A percentile compares a stretch with the other conserved stretches of the same genome.
phyloP scores from a whole-genome alignment of 2,113 vertebrate species.

The Microcebus griseorufus region DNA sequence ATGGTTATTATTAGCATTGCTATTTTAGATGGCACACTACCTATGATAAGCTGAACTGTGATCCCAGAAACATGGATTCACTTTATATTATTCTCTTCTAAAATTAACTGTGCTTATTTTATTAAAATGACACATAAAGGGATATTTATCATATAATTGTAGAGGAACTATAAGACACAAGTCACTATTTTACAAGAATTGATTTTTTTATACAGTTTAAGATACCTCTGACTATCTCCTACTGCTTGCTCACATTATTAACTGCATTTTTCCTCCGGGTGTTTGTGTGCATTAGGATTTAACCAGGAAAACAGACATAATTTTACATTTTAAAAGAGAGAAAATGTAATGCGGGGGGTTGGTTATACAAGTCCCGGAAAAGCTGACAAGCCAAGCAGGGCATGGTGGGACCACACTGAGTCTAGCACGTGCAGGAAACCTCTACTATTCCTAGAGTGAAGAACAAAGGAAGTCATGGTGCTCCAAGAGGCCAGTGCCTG shows the following conservation, averaged over 20 bases:
- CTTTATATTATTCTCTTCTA: neutral
- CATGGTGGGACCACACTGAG: neutral
- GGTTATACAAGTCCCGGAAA: neutral
- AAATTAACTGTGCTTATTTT: slow-evolving; percentile 32
- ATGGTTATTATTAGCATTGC: neutral
- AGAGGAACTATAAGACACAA: neutral
- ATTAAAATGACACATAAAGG: neutral
- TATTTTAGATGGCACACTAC: slow-evolving; percentile 31
- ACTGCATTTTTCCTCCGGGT: neutral
- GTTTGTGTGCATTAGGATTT: neutral
- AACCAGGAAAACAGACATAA: neutral
- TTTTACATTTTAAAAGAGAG: neutral
- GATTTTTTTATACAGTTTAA: slow-evolving; percentile 6
- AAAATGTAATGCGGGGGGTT: neutral
- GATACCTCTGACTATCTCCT: neutral
- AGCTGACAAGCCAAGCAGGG: neutral
- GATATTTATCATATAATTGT: neutral
- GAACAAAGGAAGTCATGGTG: rapidly evolving
- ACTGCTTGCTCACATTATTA: neutral
- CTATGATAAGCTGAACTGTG: neutral
- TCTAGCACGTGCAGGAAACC: neutral
- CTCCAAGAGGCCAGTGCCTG: neutral
- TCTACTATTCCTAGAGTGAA: neutral
- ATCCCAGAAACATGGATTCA: neutral
- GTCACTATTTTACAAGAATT: slow-evolving; percentile 23